These are phyloP conservation scores for Sminthurides aquaticus DNA, from an alignment of 2,888 invertebrate species.

Conservation along the genomic window DNA sequence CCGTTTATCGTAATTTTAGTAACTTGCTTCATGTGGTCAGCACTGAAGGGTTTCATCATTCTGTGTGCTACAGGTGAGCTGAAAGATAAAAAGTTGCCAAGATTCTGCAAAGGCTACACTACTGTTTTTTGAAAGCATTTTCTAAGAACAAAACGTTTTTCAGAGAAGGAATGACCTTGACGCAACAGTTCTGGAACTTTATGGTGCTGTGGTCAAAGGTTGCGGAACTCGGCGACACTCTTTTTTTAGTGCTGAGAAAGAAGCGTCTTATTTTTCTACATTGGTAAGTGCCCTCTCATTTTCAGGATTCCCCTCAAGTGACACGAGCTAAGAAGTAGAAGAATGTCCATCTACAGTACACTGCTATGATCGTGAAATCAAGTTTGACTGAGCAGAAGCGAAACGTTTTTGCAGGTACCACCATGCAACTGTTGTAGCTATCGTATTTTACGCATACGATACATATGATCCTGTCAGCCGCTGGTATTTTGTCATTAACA, in stretches of 20 bases:
- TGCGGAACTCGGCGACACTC: slow-evolving; percentile 34
- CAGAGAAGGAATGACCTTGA: slow-evolving; percentile 32
- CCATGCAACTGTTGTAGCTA: slow-evolving; percentile 35
- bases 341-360: no score
- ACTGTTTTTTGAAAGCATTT: no score
- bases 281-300: no score
- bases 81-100: no score
- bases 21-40: not conserved
- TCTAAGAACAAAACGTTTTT: not conserved
- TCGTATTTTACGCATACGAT: slow-evolving; percentile 34
- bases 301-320: no score
- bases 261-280: slow-evolving; percentile 33
- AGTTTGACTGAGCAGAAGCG: no score
- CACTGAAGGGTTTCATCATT: not conserved
- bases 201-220: slow-evolving; percentile 32
- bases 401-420: slow-evolving; percentile 34
- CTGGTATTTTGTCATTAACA: slow-evolving; percentile 39
- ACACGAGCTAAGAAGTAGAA: no score
- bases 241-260: slow-evolving; percentile 33
- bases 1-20: not conserved
- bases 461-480: slow-evolving; percentile 33
- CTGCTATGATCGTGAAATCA: no score
- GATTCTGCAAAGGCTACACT: no score
- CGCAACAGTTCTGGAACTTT: slow-evolving; percentile 33
- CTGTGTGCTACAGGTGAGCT: not conserved